These are phyloP conservation scores for Megalops cyprinoides DNA, from an alignment of 2,797 vertebrate species.

Conservation along the genomic window DNA sequence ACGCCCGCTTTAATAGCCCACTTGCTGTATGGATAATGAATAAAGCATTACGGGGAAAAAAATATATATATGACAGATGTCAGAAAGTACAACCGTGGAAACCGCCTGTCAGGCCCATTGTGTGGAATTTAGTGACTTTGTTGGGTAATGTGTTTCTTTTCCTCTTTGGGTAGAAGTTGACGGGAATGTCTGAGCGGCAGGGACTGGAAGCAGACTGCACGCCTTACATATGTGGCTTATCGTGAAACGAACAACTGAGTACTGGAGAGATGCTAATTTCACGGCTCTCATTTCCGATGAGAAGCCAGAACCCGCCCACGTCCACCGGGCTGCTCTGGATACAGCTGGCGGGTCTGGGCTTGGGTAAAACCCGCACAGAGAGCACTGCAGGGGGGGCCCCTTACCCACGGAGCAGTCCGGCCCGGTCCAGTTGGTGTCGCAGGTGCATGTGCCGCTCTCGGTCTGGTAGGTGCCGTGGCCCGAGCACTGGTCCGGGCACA, in stretches of 20 bases:
- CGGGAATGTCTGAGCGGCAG: neutral
- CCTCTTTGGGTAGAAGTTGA: neutral
- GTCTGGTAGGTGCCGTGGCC: conserved; percentile 89
- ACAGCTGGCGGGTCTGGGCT: no score
- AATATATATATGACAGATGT: conserved; percentile 25
- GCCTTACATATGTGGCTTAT: neutral
- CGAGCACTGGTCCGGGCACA: conserved; percentile 96
- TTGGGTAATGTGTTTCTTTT: neutral
- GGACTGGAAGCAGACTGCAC: neutral
- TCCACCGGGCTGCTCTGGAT: no score
- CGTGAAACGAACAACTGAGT: neutral
- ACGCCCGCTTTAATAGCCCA: conserved; percentile 24
- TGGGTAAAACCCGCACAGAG: no score
- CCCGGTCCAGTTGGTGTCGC: conserved; percentile 93
- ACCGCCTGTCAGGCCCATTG: neutral
- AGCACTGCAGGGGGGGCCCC: conserved; percentile 8
- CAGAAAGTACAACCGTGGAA: conserved; percentile 12
- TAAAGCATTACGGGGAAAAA: conserved; percentile 57
- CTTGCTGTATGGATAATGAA: conserved; percentile 29
- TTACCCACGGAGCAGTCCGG: conserved; percentile 93
- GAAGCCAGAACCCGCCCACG: no score
- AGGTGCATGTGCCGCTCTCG: conserved; percentile 88
- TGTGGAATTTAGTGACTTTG: neutral
- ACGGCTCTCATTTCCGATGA: no score
- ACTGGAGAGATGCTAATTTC: no score